Base-by-base conservation (phyloP, 2,113 vertebrate genomes). In the Onychostruthus taczanowskii region DNA sequence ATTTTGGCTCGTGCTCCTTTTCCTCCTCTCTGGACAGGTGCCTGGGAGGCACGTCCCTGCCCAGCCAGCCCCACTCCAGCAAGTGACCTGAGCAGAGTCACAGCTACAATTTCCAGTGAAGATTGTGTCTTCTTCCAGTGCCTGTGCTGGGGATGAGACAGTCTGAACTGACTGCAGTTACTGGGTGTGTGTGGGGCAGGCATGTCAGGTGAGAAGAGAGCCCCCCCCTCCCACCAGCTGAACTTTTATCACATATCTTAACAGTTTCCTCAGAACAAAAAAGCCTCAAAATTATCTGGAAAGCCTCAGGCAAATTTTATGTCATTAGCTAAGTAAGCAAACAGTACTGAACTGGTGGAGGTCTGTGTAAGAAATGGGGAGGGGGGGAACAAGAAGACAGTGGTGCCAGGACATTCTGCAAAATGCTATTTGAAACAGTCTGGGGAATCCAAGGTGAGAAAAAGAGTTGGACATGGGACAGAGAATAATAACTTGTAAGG, bases 171-270 rank as follows among this genome's bases (percentile, higher is more conserved):
- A 46, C 1, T 73, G 53, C 17, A 62, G 20, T 55, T 44, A n/a
- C 2, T 55, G 6, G 3, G 20, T 4, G 21, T 13, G 11, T 11
- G 23, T 0, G 3, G 19, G 31, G 27, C 12, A 82, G 70, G 27
- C 23, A 39, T 3, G 6, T 39, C 28, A 50, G 59, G 66, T 41
- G 35, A 82, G 28, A 61, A 43, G 12, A 55, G 46, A 84, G 47
- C 24, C 37, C 33, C 20, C 31, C 50, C 4, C 21, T 69, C 26
- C 22, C 50, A 58, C 27, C 33, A 31, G 28, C 2, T 35, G 33
- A 68, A 52, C 53, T 87, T 72, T 28, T 50, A 33, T 67, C 31
- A 46, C 13, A 22, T 27, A 84, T n/a, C 5, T 37, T 58, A 74
- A 58, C 43, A 50, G 14, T 30, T 67, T 58, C 21, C 37, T 62